Evolutionary conservation across 2,888 invertebrate genomes (phyloP).

Genomic region (Andrena trimmerana): DNA sequence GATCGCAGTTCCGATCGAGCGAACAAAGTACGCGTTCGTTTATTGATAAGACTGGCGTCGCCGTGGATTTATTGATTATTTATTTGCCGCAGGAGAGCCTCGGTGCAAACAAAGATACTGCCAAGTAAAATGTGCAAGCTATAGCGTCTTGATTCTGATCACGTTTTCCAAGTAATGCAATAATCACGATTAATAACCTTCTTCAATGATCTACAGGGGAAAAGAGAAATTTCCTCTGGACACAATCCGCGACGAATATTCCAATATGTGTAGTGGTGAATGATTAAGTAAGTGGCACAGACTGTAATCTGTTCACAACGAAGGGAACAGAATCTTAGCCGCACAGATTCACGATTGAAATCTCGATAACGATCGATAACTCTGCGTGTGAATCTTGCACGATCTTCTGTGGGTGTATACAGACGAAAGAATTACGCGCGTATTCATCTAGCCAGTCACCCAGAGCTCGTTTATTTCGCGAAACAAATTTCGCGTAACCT

Average conservation of each 20-base stretch:
- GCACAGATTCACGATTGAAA: conserved; percentile 22
- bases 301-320: background rate
- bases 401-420: conserved; percentile 10
- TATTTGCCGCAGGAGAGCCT: background rate
- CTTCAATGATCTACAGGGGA: no score
- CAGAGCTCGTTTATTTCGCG: conserved; percentile 53
- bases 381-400: conserved; percentile 1
- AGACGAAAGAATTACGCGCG: conserved; percentile 42
- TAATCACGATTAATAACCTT: background rate
- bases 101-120: background rate
- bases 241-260: no score
- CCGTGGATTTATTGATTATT: conserved; percentile 26
- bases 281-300: background rate
- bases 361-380: conserved; percentile 33
- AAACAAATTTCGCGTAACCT: conserved; percentile 61
- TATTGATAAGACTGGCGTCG: conserved; percentile 34
- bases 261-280: no score
- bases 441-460: conserved; percentile 50
- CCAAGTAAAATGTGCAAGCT: background rate
- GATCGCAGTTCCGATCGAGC: background rate
- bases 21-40: conserved; percentile 30
- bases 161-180: background rate
- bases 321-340: background rate
- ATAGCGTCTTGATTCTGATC: background rate
- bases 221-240: no score